These are phyloP conservation scores for Mormoops blainvillei DNA, from an alignment of 2,113 vertebrate species.

Conservation along the genomic window DNA sequence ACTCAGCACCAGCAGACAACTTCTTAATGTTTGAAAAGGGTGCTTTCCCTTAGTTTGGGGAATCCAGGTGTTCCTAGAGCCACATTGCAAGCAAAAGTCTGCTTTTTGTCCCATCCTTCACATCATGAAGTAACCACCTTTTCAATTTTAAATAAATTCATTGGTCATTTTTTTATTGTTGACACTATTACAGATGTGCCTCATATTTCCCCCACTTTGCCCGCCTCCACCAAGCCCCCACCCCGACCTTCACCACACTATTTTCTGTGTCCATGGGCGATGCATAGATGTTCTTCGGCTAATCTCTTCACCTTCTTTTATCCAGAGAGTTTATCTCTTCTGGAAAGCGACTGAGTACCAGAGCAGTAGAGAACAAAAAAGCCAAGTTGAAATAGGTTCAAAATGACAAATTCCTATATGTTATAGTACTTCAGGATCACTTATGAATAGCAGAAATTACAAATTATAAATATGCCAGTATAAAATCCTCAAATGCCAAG, in stretches of 20 bases:
- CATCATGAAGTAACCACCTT: background rate
- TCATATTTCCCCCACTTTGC: no score
- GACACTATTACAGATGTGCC: no score
- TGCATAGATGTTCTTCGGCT: no score
- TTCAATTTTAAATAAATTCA: slow-evolving; percentile 8
- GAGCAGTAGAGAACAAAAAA: slow-evolving; percentile 22
- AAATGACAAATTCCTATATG: background rate
- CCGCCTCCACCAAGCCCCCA: no score
- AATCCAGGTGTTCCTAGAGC: background rate
- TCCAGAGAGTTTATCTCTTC: background rate
- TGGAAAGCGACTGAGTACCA: background rate
- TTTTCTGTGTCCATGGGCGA: no score
- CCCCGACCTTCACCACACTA: no score
- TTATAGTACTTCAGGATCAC: background rate
- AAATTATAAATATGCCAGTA: background rate
- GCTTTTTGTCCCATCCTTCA: background rate
- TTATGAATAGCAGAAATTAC: background rate
- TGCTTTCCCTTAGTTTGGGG: background rate
- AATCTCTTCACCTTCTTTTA: background rate
- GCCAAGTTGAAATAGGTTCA: background rate
- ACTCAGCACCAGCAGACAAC: background rate
- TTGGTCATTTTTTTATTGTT: background rate
- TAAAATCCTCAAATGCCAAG: background rate
- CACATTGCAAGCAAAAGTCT: background rate
- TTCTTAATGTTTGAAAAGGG: slow-evolving; percentile 11